Evolutionary conservation across 2,797 vertebrate genomes (phyloP), one percentile per base, ranked within the genome.

Genomic region (Enteromius anoplus): DNA sequence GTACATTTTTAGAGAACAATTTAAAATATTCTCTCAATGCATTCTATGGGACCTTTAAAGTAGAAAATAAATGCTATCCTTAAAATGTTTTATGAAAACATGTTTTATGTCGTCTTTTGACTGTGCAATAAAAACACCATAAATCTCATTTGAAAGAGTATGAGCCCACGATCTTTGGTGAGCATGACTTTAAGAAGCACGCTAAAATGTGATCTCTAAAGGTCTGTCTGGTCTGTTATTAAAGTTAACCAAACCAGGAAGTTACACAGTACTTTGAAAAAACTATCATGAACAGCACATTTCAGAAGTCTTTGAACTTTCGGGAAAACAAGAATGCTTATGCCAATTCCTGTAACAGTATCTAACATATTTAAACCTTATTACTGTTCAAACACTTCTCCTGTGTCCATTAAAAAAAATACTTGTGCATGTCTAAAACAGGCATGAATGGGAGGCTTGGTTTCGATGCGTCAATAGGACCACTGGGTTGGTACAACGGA

Each of bases 241-340:
- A 77, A 77, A 78, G 65, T 78, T 55, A 70, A 83, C 75, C 10
- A 40, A 37, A 71, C 23, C 81, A 62, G 66, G 64, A 78, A 83
- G 26, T 26, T 26, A 60, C 65, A 26, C 49, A 47, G 19, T 69
- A 55, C 65, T 75, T 23, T 53, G 32, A 71, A 81, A 53, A 29
- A 32, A 51, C 10, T 26, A 71, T 42, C 21, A 11, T 15, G 17
- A 40, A 40, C 78, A 80, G 78, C 15, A 60, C 23, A 29, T 42
- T 69, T 23, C 66, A 26, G 34, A 71, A 17, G 64, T 53, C 47
- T 58, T 32, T 17, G 1, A 77, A 77, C 40, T n/a, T 45, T 69
- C 9, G 66, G 75, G 70, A 83, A 77, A 78, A 58, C 75, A 71
- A 37, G 53, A 62, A 7, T 19, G 3, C 29, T 5, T 69, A 70